Conservation (phyloP, 2,888 invertebrate species). For the Nemapogon koenigi region DNA sequence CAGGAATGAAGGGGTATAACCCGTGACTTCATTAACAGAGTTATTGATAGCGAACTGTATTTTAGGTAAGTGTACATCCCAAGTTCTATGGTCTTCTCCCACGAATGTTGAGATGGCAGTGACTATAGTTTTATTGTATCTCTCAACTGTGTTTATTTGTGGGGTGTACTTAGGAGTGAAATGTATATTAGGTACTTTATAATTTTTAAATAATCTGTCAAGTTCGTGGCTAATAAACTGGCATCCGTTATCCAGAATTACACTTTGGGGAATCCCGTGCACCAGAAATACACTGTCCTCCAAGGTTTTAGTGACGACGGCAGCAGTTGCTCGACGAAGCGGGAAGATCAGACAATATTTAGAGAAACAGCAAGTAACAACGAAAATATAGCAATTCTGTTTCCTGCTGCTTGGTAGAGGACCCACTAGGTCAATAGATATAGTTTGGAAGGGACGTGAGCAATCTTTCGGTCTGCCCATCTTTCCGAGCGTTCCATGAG, state of each 20-base stretch:
- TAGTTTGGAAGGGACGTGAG: conserved; percentile 18
- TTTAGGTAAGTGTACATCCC: conserved; percentile 17
- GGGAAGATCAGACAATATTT: conserved; percentile 16
- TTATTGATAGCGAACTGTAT: conserved; percentile 19
- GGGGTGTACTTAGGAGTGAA: conserved; percentile 11
- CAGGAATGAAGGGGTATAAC: conserved; percentile 17
- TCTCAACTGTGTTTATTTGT: conserved; percentile 6
- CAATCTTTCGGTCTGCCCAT: conserved; percentile 19
- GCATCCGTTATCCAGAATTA: conserved; percentile 10
- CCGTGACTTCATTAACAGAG: conserved; percentile 18
- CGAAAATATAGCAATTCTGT: conserved; percentile 14
- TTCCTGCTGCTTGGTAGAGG: conserved; percentile 12
- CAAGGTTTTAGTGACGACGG: conserved; percentile 10
- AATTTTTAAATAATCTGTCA: conserved; percentile 7
- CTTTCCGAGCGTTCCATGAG: conserved; percentile 15
- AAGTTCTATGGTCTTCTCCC: conserved; percentile 17
- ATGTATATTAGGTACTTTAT: conserved; percentile 10
- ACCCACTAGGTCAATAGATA: conserved; percentile 17
- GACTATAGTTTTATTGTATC: conserved; percentile 14
- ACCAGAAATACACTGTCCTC: conserved; percentile 20
- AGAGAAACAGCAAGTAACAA: conserved; percentile 18
- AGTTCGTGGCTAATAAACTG: conserved; percentile 10
- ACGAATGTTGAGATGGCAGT: conserved; percentile 16
- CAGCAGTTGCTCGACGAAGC: conserved; percentile 11
- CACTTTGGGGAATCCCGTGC: conserved; percentile 20